Percentiles rank a stretch among this genome's conserved stretches.
phyloP scores from a whole-genome alignment of 2,797 vertebrate genomes.

The Coregonus suidteri region DNA sequence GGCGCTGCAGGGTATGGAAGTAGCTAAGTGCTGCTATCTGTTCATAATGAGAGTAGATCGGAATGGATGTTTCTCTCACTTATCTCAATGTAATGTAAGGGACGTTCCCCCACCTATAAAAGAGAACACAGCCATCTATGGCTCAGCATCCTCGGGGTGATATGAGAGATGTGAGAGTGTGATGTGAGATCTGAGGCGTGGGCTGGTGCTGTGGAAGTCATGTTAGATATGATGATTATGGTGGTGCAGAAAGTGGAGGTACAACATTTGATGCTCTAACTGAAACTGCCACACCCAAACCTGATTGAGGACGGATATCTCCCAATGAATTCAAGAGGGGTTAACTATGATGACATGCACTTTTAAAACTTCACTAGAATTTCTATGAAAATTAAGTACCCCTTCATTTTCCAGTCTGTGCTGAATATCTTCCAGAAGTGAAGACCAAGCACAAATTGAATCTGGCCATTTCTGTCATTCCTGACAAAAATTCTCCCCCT shows the following conservation, averaged over 20 bases:
- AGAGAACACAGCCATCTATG: background rate
- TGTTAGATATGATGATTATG: background rate
- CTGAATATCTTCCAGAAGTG: background rate
- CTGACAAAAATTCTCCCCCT: background rate
- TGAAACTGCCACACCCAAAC: background rate
- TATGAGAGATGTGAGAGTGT: slow-evolving; percentile 1
- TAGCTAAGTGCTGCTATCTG: background rate
- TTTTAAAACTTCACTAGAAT: background rate
- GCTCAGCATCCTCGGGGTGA: background rate
- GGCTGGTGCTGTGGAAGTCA: background rate
- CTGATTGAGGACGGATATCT: background rate
- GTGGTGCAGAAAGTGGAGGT: background rate
- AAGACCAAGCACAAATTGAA: background rate
- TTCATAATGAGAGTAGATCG: background rate
- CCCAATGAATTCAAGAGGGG: background rate
- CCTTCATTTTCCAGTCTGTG: background rate
- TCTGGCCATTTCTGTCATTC: background rate
- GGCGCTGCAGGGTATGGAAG: background rate
- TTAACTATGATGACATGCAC: background rate
- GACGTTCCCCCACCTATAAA: background rate
- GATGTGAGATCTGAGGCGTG: background rate
- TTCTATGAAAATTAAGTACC: background rate
- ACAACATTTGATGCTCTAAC: background rate
- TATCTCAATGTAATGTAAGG: background rate
- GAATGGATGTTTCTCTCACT: background rate